Base-by-base conservation (phyloP, 2,797 vertebrate species). In the Gadopsis bispinosus region DNA sequence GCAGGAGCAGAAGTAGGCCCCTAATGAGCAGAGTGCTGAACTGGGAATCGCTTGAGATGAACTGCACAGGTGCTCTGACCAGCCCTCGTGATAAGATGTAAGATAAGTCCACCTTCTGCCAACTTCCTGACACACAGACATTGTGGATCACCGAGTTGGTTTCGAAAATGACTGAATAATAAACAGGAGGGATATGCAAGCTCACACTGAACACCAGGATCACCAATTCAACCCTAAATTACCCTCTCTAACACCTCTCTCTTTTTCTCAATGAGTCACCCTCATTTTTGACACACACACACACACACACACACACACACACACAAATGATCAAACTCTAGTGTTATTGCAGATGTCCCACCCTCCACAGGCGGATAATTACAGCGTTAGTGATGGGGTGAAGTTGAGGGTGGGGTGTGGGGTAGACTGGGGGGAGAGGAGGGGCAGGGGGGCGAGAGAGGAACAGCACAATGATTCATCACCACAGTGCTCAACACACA, bases 281-380 rank as follows among this genome's bases (percentile, higher is more conserved):
- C 73, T 69, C 33, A 17, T 79, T 72, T 74, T 65, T 70, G 75
- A 59, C 55, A 29, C 56, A 47, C 55, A 67, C 55, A 67, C 71
- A 73, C 66, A 77, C 73, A 74, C 66, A 77, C 73, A 74, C 26
- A 59, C 55, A 29, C 56, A 47, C 55, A 67, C 55, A 67, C 71
- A 73, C 66, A 77, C 73, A 74, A 68, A 84, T 79, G 59, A 86
- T 85, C 83, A 88, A 89, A 90, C 82, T 81, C 81, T 37, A 60
- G 80, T 91, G 91, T 88, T 91, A 85, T 80, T 89, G 91, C 90
- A 91, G 91, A 91, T 87, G 89, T 89, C 92, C 89, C 91, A 84
- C 89, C 89, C 90, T 88, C 90, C 79, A 83, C 87, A 89, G 90
- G 90, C 83, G 26, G 88, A 93, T 94, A 93, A 94, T 94, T 94